phyloP scores from a whole-genome alignment of 2,797 vertebrate species.

The Sebastes iracundus region DNA sequence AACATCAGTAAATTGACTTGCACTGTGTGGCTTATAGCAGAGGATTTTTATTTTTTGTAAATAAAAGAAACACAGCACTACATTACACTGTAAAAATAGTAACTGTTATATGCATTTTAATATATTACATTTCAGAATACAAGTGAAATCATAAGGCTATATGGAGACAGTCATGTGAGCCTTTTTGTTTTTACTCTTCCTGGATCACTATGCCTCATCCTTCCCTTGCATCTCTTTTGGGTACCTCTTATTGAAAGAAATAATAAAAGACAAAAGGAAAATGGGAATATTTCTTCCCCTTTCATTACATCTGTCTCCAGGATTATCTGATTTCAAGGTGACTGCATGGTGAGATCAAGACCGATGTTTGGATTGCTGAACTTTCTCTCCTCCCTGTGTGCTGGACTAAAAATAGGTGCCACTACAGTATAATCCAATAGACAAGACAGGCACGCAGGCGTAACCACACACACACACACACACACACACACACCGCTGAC shows the following conservation, averaged over 20 bases:
- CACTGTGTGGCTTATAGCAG: neutral
- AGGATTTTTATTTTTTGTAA: neutral
- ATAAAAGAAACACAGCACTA: neutral
- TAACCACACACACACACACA: slow-evolving; percentile 3
- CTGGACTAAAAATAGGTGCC: slow-evolving; percentile 39
- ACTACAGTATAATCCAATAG: slow-evolving; percentile 49
- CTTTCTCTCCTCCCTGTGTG: slow-evolving; percentile 19
- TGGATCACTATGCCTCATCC: neutral
- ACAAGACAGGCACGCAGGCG: slow-evolving; percentile 17
- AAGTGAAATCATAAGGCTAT: neutral
- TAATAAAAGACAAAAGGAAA: slow-evolving; percentile 6
- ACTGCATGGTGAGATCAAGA: slow-evolving; percentile 29
- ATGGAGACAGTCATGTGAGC: neutral
- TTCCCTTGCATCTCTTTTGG: neutral
- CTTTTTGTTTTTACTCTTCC: neutral
- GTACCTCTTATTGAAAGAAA: neutral
- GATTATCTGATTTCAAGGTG: slow-evolving; percentile 52
- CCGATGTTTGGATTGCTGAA: slow-evolving; percentile 14
- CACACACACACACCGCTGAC: slow-evolving; percentile 4
- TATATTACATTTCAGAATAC: neutral
- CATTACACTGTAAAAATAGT: neutral
- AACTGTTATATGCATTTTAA: neutral
- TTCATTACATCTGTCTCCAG: slow-evolving; percentile 15
- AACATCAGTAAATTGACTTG: neutral
- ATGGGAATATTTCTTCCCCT: slow-evolving; percentile 5